Conservation (phyloP, 2,797 vertebrate genomes). For the Enteromius viviparus region DNA sequence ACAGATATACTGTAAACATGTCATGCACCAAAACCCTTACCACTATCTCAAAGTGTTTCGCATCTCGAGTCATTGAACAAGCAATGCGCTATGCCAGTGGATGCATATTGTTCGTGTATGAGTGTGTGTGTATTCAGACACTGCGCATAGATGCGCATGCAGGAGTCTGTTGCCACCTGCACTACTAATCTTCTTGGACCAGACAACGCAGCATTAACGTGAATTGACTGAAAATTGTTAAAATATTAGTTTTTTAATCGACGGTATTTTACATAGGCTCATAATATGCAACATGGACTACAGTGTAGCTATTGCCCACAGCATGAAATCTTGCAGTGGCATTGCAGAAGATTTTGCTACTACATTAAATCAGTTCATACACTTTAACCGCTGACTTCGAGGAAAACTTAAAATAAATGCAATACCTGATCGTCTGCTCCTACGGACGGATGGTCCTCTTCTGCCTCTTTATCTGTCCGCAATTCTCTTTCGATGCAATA, state of each 20-base stretch:
- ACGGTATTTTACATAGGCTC: background rate
- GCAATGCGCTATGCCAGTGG: background rate
- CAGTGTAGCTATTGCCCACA: background rate
- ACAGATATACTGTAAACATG: background rate
- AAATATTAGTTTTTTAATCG: background rate
- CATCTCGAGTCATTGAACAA: slow-evolving; percentile 14
- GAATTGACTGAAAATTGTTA: background rate
- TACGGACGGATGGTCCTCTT: slow-evolving; percentile 28
- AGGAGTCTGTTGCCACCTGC: slow-evolving; percentile 17
- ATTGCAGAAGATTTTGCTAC: background rate
- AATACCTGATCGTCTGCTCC: slow-evolving; percentile 55
- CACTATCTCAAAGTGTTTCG: background rate
- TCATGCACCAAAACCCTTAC: background rate
- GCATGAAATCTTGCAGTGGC: slow-evolving; percentile 9
- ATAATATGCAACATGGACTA: slow-evolving; percentile 1
- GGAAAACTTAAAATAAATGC: slow-evolving; percentile 14
- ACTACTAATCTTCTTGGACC: background rate
- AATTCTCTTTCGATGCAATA: slow-evolving; percentile 39
- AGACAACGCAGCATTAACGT: background rate
- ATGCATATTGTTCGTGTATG: slow-evolving; percentile 7
- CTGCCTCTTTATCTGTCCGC: slow-evolving; percentile 25
- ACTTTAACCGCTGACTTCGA: background rate
- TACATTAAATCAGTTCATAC: slow-evolving; percentile 11
- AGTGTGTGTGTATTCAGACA: slow-evolving; percentile 29
- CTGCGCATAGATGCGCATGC: slow-evolving; percentile 38